Evolutionary conservation across 2,888 invertebrate species (phyloP).

Genomic region (Melanchra persicariae): DNA sequence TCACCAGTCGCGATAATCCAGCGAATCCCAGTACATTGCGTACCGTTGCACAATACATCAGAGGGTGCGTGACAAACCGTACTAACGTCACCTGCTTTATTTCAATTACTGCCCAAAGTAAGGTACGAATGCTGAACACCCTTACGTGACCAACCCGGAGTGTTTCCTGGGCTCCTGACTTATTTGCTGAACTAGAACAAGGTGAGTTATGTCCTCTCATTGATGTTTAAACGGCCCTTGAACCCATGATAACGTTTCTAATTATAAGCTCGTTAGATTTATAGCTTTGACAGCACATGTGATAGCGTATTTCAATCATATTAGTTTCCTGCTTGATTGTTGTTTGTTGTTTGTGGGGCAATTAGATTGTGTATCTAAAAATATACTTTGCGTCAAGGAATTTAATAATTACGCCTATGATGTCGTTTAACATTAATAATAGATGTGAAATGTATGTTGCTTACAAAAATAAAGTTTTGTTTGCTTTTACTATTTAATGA

Average conservation of each 20-base stretch:
- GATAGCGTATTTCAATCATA: constrained; percentile 53
- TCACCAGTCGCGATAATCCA: constrained; percentile 42
- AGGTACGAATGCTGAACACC: constrained; percentile 66
- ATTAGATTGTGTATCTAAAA: constrained; percentile 22
- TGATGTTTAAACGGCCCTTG: constrained; percentile 66
- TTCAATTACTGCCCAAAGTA: constrained; percentile 79
- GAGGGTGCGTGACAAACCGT: constrained; percentile 77
- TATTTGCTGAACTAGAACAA: constrained; percentile 65
- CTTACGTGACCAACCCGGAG: constrained; percentile 70
- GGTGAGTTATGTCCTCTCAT: constrained; percentile 56
- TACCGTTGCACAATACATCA: constrained; percentile 68
- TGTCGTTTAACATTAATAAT: constrained; percentile 6
- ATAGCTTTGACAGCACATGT: constrained; percentile 45
- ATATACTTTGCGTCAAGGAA: constrained; percentile 16
- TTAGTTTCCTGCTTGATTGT: constrained; percentile 57
- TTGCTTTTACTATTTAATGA: constrained; percentile 10
- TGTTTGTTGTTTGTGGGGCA: constrained; percentile 36
- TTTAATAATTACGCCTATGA: constrained; percentile 18
- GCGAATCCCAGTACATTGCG: constrained; percentile 31
- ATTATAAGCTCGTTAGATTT: constrained; percentile 59
- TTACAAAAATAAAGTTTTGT: not conserved
- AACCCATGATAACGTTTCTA: constrained; percentile 66
- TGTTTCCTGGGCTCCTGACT: constrained; percentile 56
- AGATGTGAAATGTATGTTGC: not conserved
- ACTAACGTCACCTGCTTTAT: constrained; percentile 80